phyloP scores from a whole-genome alignment of 2,797 vertebrate genomes.

The Pterois miles region DNA sequence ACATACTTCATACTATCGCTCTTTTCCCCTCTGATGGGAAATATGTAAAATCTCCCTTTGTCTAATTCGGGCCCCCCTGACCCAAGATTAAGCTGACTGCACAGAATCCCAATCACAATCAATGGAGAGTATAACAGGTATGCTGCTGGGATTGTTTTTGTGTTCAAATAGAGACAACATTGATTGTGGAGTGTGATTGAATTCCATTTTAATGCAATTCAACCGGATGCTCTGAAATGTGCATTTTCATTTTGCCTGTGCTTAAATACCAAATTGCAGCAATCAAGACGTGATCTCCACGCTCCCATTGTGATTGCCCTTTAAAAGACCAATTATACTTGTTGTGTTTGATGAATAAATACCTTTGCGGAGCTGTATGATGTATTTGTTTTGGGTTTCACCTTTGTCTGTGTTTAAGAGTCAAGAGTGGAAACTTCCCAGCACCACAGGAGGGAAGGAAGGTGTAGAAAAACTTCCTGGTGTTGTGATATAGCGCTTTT shows the following conservation, averaged over 20 bases:
- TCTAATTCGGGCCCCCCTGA: background rate
- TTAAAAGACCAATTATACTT: slow-evolving; percentile 50
- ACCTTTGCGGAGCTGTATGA: slow-evolving; percentile 11
- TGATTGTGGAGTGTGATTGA: slow-evolving; percentile 47
- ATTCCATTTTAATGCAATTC: slow-evolving; percentile 49
- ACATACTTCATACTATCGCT: slow-evolving; percentile 8
- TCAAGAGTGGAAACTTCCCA: slow-evolving; percentile 10
- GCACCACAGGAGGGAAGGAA: background rate
- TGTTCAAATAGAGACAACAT: slow-evolving; percentile 10
- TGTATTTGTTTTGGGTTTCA: slow-evolving; percentile 18
- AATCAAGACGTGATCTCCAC: slow-evolving; percentile 32
- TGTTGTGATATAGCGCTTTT: too few species aligned
- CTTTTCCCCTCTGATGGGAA: slow-evolving; percentile 1
- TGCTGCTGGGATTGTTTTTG: slow-evolving; percentile 10
- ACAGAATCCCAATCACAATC: slow-evolving; percentile 8
- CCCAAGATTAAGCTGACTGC: slow-evolving; percentile 4
- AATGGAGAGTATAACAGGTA: background rate
- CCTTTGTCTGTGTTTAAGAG: slow-evolving; percentile 11
- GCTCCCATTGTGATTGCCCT: slow-evolving; percentile 51
- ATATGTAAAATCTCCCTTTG: slow-evolving; percentile 20
- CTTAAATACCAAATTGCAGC: slow-evolving; percentile 47
- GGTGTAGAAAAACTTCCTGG: background rate
- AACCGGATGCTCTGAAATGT: slow-evolving; percentile 7
- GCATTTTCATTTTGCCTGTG: slow-evolving; percentile 28
- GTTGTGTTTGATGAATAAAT: slow-evolving; percentile 48